phyloP scores from a whole-genome alignment of 2,113 vertebrate genomes.

The Cercocebus atys region DNA sequence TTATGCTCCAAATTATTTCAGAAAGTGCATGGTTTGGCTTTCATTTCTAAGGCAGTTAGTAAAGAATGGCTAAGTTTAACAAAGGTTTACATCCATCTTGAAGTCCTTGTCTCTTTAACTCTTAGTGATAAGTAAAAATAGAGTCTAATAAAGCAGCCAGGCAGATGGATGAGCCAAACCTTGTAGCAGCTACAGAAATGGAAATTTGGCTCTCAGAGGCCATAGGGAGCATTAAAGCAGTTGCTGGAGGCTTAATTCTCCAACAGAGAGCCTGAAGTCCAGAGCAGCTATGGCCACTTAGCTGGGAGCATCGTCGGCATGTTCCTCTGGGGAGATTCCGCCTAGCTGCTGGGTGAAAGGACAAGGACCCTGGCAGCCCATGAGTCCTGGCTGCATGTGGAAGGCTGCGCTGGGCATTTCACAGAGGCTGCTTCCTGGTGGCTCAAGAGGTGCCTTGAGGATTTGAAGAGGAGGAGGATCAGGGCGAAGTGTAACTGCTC shows the following conservation, averaged over 20 bases:
- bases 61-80: constrained; percentile 23
- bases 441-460: not conserved
- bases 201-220: not conserved
- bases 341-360: not conserved
- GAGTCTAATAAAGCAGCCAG: not conserved
- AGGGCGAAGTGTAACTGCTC: too few relatives aligned
- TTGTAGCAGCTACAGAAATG: not conserved
- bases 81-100: not conserved
- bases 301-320: fast-evolving
- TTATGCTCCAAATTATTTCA: not conserved
- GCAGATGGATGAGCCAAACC: not conserved
- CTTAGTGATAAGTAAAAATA: constrained; percentile 38
- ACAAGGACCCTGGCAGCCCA: not conserved
- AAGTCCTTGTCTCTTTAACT: constrained; percentile 15
- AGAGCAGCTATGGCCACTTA: not conserved
- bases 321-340: not conserved
- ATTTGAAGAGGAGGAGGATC: not conserved
- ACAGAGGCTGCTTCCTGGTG: not conserved
- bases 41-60: constrained; percentile 20
- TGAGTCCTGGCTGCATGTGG: fast-evolving
- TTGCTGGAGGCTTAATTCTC: not conserved
- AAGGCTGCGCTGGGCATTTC: fast-evolving
- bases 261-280: not conserved
- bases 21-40: not conserved
- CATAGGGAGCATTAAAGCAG: not conserved